phyloP scores from a whole-genome alignment of 2,797 vertebrate genomes.

The Rhyacichthys aspro region DNA sequence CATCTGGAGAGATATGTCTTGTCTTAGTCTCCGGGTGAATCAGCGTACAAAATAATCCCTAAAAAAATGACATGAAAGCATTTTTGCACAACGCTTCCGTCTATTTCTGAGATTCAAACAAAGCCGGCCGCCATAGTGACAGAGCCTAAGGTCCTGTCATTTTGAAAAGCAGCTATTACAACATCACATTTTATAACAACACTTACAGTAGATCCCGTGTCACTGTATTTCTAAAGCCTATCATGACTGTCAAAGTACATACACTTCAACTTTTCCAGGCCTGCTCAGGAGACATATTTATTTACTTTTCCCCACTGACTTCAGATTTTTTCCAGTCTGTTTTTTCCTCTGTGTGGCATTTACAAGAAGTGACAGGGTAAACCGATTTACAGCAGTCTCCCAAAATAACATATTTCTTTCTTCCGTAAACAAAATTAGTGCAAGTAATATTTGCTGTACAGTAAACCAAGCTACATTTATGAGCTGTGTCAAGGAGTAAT shows the following conservation, averaged over 20 bases:
- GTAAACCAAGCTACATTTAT: conserved; percentile 6
- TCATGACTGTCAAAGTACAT: conserved; percentile 18
- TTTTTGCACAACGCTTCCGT: no score
- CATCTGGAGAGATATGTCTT: no score
- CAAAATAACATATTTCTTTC: conserved; percentile 18
- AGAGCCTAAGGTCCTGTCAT: neutral
- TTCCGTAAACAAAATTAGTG: conserved; percentile 20
- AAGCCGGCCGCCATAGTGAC: neutral
- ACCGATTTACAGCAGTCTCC: conserved; percentile 1
- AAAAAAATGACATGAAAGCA: no score
- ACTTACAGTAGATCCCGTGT: neutral
- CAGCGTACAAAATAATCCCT: no score
- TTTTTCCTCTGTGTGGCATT: conserved; percentile 34
- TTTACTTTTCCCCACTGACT: conserved; percentile 49
- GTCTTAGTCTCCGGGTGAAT: no score
- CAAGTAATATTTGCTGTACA: neutral
- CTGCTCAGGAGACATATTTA: conserved; percentile 25
- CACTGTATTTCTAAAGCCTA: conserved; percentile 3
- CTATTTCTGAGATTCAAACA: neutral
- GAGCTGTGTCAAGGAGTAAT: conserved; percentile 3
- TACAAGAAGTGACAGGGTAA: conserved; percentile 24
- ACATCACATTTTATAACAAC: neutral
- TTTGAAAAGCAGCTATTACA: neutral
- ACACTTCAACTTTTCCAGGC: conserved; percentile 36
- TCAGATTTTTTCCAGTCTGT: conserved; percentile 34